Evolutionary conservation across 2,888 invertebrate species (phyloP), one percentile per base, ranked within the genome.

Genomic region (Antheraea yamamai): DNA sequence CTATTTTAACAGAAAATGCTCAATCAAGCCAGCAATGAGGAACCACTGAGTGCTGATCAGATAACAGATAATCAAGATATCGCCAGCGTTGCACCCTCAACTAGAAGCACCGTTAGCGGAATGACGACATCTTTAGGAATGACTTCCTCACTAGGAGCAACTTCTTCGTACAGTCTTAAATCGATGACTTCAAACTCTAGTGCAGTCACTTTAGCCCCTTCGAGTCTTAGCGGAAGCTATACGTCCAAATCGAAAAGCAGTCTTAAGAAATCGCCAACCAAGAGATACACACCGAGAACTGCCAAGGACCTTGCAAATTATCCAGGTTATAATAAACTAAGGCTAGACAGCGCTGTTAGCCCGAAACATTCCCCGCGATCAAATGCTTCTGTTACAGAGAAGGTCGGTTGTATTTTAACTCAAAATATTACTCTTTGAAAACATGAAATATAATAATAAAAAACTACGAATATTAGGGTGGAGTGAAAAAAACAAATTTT

Each of bases 341-440:
- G 95, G 74, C 79, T 95, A 78, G 95, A 95, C 77, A 95, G 95
- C 77, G 95, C 95, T 35, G 85, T 92, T 18, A 95, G 95, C 78
- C 95, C 95, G 2, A 95, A 95, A 75, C 95, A 95, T 79, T 92
- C 92, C 0, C 94, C 95, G 0, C 87, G 91, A 76, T 82, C 89
- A 0, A 81, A 84, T 20, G 82, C 86, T 55, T 81, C 86, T 72
- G 89, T 87, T 30, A 81, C 85, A 76, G 94, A 94, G 76, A 95
- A 95, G 88, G 94, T 93, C 75, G 83, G 81, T 77, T 58, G 26
- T 12, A 18, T 66, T 23, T 23, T 23, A 55, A 20, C 20, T 4
- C 20, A 55, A 18, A 55, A n/a, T 55, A 20, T 20, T 18, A 6
- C 47, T 12, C 12, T 47, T 47, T 2, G 47, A 12, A 47, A 47